These are phyloP conservation scores for Tillus elongatus DNA, from an alignment of 2,888 invertebrate species.

Conservation along the genomic window DNA sequence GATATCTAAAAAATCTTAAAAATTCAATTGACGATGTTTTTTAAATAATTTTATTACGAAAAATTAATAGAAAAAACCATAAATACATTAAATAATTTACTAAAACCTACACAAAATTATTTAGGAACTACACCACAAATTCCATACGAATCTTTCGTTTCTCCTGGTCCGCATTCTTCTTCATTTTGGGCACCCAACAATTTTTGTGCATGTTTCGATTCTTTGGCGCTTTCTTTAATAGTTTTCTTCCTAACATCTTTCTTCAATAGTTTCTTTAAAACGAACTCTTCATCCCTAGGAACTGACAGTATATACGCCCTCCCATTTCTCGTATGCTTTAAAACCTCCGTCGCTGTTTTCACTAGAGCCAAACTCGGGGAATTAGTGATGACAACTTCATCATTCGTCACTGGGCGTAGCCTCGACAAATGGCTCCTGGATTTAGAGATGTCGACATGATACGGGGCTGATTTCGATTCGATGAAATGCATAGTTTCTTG, in stretches of 20 bases:
- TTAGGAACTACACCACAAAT: slow-evolving; percentile 40
- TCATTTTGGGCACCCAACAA: slow-evolving; percentile 17
- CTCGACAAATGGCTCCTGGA: slow-evolving; percentile 28
- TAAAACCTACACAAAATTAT: no score
- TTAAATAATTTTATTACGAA: no score
- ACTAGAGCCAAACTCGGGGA: slow-evolving; percentile 28
- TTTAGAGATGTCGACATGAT: slow-evolving; percentile 54
- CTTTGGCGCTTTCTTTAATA: slow-evolving; percentile 17
- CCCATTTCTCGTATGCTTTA: slow-evolving; percentile 18
- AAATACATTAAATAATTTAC: no score
- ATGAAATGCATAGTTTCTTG: slow-evolving; percentile 50
- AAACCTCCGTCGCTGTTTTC: slow-evolving; percentile 18
- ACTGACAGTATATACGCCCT: slow-evolving; percentile 31
- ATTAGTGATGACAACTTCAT: slow-evolving; percentile 30
- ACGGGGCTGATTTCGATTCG: slow-evolving; percentile 57
- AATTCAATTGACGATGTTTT: no score
- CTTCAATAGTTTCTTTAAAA: slow-evolving; percentile 23
- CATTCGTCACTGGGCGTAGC: slow-evolving; percentile 26
- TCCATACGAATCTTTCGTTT: slow-evolving; percentile 58
- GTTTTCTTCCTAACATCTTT: slow-evolving; percentile 26
- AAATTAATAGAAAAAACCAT: no score
- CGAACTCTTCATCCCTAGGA: slow-evolving; percentile 27
- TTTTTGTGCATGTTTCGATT: slow-evolving; percentile 6
- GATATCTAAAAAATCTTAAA: no score
- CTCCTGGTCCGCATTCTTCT: slow-evolving; percentile 64